Evolutionary conservation across 1,140 invertebrate genomes (phyloP), one percentile per base, ranked within the genome.

Genomic region (Drosophila guanche): DNA sequence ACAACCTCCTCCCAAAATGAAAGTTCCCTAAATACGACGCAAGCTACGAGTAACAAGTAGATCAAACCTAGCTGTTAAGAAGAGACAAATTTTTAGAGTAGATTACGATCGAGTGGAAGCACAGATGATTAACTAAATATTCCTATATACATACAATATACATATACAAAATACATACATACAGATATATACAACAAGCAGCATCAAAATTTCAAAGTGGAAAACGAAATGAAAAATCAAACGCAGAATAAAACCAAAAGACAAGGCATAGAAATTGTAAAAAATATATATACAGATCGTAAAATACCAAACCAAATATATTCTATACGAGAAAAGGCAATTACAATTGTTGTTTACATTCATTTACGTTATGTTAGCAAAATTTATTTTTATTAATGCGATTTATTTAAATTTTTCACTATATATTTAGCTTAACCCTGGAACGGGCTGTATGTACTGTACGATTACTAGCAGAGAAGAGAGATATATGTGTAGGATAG

Each of bases 121-220:
- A 66, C 59, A 75, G 58, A 77, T 69, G 81, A 75, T 88, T 86
- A 86, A 88, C 76, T 86, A 88, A 88, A 83, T 88, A 88, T 88
- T 88, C 83, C 83, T 88, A 88, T 88, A 88, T 88, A 76, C 65
- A 75, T 67, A 81, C 60, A 70, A 37, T 37, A 37, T 37, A 37
- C 41, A 50, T 14, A 62, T 50, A 67, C 22, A 69, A 37, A 12
- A 37, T 27, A 50, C 10, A 62, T 50, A 67, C 22, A 69, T 40
- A 52, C 16, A 59, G 40, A 67, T 66, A 77, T 69, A 77, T 60
- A 77, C 65, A 68, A 67, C 20, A 67, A 66, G 62, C 65, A 67
- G 65, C 66, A 69, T 69, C 43, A 69, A 69, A 69, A 37, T 37
- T 63, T 63, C 58, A 62, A 63, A 63, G 43, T 46, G 66, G 22